Base-by-base conservation (phyloP, 1,140 invertebrate genomes). In the Pachypsylla venusta region DNA sequence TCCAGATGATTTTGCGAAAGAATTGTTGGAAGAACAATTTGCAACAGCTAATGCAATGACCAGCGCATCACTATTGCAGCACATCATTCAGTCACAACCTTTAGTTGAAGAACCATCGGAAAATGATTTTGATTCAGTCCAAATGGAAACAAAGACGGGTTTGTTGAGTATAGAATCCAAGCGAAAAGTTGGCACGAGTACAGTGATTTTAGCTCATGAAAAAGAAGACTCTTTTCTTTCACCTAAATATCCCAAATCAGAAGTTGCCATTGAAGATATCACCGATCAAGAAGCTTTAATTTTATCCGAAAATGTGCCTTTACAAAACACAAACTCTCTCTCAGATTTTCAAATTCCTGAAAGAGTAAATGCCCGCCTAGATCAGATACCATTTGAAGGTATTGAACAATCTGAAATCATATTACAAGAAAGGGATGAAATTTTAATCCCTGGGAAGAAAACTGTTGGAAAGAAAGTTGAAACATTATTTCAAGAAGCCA, bases 131-230 rank as follows among this genome's bases (percentile, higher is more conserved):
- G 64, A 64, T 16, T 64, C 67, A 40, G 61, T 68, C 57, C 64
- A 67, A 55, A 62, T 67, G 2, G 63, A 67, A 13, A 58, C 60
- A 5, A 70, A 68, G 42, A 71, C 64, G 57, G 75, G 71, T 1
- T 68, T 68, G n/a, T 58, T 76, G n/a, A 62, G 63, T 24, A 70
- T 79, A 53, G 69, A 69, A 16, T 58, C 62, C 13, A 71, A 74
- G 54, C 71, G 69, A 54, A 70, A 73, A 62, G 68, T 73, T 59
- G 56, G 79, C 12, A 71, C 67, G 1, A 67, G 79, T 19, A 73
- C 70, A 39, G 67, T 79, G 66, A 68, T 77, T 2, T 62, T 71
- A 24, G 53, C 67, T 1, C 66, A 76, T 42, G 77, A 78, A 55
- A 72, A 61, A 56, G 66, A 66, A 60, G 56, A 28, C 35, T 25